Conservation (phyloP, 2,888 invertebrate genomes). For the Oscheius sp. region DNA sequence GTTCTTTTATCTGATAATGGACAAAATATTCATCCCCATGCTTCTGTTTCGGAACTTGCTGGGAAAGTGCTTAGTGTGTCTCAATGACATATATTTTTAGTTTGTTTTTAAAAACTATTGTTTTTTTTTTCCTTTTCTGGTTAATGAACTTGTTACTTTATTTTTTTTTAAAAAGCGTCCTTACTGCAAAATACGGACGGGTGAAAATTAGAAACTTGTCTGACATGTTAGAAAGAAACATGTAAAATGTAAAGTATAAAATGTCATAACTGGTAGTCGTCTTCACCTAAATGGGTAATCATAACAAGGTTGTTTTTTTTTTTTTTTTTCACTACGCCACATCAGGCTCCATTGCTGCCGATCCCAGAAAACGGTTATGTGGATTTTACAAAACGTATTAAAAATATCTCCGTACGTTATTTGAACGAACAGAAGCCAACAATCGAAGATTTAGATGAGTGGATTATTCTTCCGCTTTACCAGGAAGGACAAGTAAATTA, state of each 20-base stretch:
- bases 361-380: conserved; percentile 11
- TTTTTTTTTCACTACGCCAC: neutral
- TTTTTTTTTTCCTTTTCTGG: no score
- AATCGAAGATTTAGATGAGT: conserved; percentile 9
- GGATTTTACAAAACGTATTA: conserved; percentile 20
- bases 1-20: conserved; percentile 38
- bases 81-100: neutral
- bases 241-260: neutral
- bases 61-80: conserved; percentile 38
- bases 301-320: no score
- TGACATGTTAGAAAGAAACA: neutral
- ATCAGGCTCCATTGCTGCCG: conserved; percentile 16
- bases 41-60: conserved; percentile 34
- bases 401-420: conserved; percentile 18
- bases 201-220: neutral
- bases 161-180: neutral
- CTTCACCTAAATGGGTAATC: no score
- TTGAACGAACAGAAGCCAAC: conserved; percentile 13
- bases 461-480: conserved; percentile 22
- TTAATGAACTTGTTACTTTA: neutral
- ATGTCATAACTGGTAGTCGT: no score
- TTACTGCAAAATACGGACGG: no score
- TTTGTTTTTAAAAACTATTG: neutral
- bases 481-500: conserved; percentile 14
- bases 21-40: conserved; percentile 42